A percentile compares a stretch with the other conserved stretches of the same genome.
Evolutionary conservation across 2,797 vertebrate genomes (phyloP).

Genomic region (Enteromius radiatus): DNA sequence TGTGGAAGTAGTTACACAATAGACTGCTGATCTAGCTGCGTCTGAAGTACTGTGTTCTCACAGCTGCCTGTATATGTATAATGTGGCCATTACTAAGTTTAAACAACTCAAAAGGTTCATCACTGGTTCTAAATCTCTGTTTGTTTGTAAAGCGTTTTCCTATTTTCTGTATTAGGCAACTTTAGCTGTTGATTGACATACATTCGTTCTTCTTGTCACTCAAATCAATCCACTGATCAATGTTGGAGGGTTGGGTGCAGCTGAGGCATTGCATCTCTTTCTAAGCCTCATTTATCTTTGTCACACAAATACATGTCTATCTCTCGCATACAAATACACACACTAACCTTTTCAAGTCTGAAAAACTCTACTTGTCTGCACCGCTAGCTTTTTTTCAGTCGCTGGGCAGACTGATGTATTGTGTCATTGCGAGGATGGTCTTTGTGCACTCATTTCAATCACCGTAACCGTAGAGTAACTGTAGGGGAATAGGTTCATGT

Average conservation of each 20-base stretch:
- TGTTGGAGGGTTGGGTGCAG: conserved; percentile 77
- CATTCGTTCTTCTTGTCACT: conserved; percentile 77
- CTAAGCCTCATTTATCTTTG: conserved; percentile 80
- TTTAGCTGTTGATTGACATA: conserved; percentile 78
- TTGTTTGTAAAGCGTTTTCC: conserved; percentile 73
- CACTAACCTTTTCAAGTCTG: conserved; percentile 1
- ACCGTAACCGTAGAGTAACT: background rate
- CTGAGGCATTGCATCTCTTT: conserved; percentile 76
- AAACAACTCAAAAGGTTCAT: conserved; percentile 37
- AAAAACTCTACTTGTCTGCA: background rate
- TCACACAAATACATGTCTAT: conserved; percentile 61
- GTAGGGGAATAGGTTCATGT: background rate
- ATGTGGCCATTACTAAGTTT: conserved; percentile 21
- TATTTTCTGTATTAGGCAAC: conserved; percentile 77
- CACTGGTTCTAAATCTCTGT: conserved; percentile 71
- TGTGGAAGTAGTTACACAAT: conserved; percentile 21
- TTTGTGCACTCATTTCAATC: background rate
- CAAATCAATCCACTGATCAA: conserved; percentile 83
- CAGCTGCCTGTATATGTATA: conserved; percentile 18
- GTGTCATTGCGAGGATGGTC: conserved; percentile 12
- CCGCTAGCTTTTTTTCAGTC: background rate
- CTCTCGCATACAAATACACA: background rate
- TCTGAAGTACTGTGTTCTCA: conserved; percentile 7
- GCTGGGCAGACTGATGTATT: conserved; percentile 6
- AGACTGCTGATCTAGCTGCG: conserved; percentile 34